Conservation (phyloP, 2,888 invertebrate species). For the Ceraclea dissimilis region DNA sequence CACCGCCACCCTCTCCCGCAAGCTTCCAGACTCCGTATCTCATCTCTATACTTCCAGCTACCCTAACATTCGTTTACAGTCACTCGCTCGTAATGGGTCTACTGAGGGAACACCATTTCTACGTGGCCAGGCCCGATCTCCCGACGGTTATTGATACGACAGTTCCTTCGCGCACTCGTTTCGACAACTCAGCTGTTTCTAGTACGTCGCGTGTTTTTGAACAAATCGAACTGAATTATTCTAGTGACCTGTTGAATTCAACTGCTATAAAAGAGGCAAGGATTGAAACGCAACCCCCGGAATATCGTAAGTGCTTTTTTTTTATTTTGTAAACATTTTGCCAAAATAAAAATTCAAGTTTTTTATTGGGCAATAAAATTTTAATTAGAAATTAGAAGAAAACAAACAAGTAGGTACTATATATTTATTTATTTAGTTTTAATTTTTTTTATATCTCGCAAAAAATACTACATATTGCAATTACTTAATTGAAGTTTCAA, state of each 20-base stretch:
- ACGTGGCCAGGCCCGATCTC: constrained; percentile 7
- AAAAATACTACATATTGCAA: too few relatives aligned
- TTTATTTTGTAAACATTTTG: too few relatives aligned
- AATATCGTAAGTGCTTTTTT: constrained; percentile 5
- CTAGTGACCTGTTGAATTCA: constrained; percentile 14
- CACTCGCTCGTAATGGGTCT: constrained; percentile 21
- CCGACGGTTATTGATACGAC: constrained; percentile 1
- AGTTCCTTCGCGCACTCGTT: not conserved
- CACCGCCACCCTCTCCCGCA: not conserved
- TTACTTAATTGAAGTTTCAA: too few relatives aligned
- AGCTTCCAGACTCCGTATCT: constrained; percentile 1
- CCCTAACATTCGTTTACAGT: constrained; percentile 13
- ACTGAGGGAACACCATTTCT: constrained; percentile 8
- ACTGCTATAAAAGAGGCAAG: constrained; percentile 2
- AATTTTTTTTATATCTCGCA: too few relatives aligned
- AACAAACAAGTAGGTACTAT: too few relatives aligned
- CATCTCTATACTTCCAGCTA: not conserved
- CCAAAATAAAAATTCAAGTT: too few relatives aligned
- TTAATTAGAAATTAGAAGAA: too few relatives aligned
- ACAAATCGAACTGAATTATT: constrained; percentile 2
- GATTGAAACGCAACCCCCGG: not conserved
- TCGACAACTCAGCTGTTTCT: constrained; percentile 1
- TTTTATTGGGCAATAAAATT: too few relatives aligned
- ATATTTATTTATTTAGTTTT: too few relatives aligned
- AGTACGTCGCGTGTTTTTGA: constrained; percentile 5